Percentiles rank a stretch among this genome's conserved stretches.
Evolutionary conservation across 2,797 vertebrate species (phyloP).

Genomic region (Zenarchopterus dispar): DNA sequence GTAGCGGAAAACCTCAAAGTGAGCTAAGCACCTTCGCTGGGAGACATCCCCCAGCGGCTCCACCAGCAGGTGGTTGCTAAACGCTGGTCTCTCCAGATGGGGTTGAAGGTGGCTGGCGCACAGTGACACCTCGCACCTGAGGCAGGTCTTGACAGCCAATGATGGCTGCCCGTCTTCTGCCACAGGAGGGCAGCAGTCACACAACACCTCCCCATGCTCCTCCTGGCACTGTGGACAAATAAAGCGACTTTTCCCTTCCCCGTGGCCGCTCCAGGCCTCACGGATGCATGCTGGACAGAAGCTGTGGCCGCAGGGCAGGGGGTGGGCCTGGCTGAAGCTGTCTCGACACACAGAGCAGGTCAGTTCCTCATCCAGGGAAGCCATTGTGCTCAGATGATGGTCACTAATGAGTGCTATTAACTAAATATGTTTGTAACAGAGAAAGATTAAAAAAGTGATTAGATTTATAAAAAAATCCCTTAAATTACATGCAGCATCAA

Average conservation of each 20-base stretch:
- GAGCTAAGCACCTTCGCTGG: constrained; percentile 65
- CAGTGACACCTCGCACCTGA: constrained; percentile 79
- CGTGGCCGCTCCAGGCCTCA: constrained; percentile 62
- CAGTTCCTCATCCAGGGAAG: constrained; percentile 70
- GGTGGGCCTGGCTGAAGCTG: constrained; percentile 65
- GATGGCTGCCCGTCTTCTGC: constrained; percentile 11
- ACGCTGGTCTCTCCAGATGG: constrained; percentile 75
- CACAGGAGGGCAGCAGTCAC: constrained; percentile 75
- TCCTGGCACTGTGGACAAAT: constrained; percentile 78
- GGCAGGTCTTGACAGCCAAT: constrained; percentile 75
- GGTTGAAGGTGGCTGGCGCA: constrained; percentile 78
- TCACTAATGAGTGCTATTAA: neutral
- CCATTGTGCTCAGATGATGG: constrained; percentile 46
- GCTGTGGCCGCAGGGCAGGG: constrained; percentile 80
- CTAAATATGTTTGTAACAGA: constrained; percentile 3
- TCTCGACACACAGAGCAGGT: constrained; percentile 80
- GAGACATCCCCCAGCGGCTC: constrained; percentile 76
- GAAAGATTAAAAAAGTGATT: neutral
- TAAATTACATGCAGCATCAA: too few relatives aligned
- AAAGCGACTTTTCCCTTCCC: constrained; percentile 53
- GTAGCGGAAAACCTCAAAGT: constrained; percentile 75
- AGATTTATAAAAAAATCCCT: too few relatives aligned
- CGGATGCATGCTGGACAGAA: constrained; percentile 76
- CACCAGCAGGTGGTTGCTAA: constrained; percentile 78
- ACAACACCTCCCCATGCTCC: constrained; percentile 65